Evolutionary conservation across 2,797 vertebrate species (phyloP), one percentile per base, ranked within the genome.

Genomic region (Helostoma temminkii): DNA sequence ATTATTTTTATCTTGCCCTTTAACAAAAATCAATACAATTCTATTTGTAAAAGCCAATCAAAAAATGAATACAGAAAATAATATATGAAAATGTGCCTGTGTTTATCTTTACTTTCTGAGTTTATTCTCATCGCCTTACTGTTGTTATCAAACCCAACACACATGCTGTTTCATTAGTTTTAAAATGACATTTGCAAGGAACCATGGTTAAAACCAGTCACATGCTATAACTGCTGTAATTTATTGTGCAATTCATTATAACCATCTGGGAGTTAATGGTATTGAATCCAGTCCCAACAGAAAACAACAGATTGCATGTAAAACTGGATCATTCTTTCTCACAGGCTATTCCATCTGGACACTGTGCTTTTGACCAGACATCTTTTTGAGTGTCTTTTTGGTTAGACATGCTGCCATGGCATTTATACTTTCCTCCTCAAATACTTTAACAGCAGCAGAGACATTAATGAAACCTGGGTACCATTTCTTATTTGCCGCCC

Each of bases 281-380:
- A 56, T 24, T 60, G 55, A 71, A 87, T 68, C 48, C 58, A 71
- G 77, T 78, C 65, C 66, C 59, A 55, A 52, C 59, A 69, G 62
- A 82, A 80, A 71, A 73, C 73, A 85, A 72, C 86, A 85, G 88
- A 88, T 85, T 90, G 83, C 57, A 59, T 76, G 59, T 68, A 77
- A 84, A 76, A 73, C 58, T 63, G 73, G 73, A 72, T 81, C 70
- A 37, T 55, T 69, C 32, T 49, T 61, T 49, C 55, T 81, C 19
- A 61, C 60, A 47, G 71, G 50, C 76, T 61, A 55, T 62, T 81
- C 84, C 88, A 89, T 87, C 87, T 91, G 88, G 85, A 68, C 62
- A 25, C 26, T 26, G 5, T 64, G 71, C 65, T 79, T 82, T 52
- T 65, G 66, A 85, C 50, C 74, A 82, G 46, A 57, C 26, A 66